Percentiles rank a stretch among this genome's conserved stretches.
Conservation (phyloP, 2,797 vertebrate genomes). For the Lepus townsendii region DNA sequence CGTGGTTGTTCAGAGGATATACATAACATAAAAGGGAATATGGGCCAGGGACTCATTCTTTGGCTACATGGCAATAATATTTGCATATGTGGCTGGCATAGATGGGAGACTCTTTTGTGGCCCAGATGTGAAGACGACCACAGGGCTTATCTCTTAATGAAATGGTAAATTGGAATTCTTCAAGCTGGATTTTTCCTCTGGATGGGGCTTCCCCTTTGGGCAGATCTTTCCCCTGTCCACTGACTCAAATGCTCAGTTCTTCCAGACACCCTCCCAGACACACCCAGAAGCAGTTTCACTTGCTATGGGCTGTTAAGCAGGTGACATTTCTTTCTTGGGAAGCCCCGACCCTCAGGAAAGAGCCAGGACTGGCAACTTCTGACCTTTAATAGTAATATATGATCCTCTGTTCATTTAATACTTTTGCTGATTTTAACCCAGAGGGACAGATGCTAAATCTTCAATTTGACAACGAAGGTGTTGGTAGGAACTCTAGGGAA, state of each 20-base stretch:
- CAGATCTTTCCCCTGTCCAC: neutral
- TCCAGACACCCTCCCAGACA: neutral
- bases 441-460: neutral
- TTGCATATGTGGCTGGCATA: neutral
- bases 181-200: neutral
- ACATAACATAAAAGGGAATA: neutral
- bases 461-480: neutral
- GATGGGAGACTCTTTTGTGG: neutral
- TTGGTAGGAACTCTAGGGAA: no score
- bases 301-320: neutral
- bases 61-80: neutral
- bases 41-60: neutral
- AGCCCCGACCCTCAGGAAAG: neutral
- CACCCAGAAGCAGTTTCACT: neutral
- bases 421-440: neutral
- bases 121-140: neutral
- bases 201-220: neutral
- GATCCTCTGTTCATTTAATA: neutral
- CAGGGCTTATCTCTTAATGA: neutral
- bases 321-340: neutral
- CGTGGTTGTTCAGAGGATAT: neutral
- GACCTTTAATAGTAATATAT: neutral
- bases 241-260: neutral
- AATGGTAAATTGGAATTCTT: conserved; percentile 18
- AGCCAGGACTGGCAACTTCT: neutral